These are phyloP conservation scores for Aphis gossypii DNA, from an alignment of 1,140 invertebrate species.

Conservation along the genomic window DNA sequence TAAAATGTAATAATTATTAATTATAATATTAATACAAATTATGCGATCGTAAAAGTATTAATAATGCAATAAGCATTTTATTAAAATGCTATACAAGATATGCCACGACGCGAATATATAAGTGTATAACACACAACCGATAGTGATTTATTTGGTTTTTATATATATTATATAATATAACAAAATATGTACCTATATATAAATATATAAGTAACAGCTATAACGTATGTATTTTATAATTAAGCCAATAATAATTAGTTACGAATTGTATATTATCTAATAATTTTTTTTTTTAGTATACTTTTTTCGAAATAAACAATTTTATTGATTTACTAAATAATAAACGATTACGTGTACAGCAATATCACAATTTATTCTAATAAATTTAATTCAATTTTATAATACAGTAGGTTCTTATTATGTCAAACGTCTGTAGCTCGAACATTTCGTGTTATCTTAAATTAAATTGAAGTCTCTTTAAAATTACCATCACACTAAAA, in stretches of 20 bases:
- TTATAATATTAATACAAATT: background rate
- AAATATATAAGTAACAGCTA: background rate
- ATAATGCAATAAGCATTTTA: background rate
- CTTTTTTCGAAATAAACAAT: slow-evolving; percentile 14
- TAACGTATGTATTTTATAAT: slow-evolving; percentile 21
- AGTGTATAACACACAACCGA: background rate
- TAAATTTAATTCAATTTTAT: background rate
- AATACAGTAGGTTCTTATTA: background rate
- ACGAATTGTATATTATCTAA: background rate
- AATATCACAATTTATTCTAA: slow-evolving; percentile 40
- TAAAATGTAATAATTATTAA: slow-evolving; percentile 3
- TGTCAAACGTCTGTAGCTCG: background rate
- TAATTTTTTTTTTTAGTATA: slow-evolving; percentile 21
- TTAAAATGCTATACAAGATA: background rate
- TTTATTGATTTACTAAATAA: background rate
- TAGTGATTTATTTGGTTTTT: background rate
- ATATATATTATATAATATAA: background rate
- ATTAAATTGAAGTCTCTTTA: background rate
- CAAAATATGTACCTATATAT: background rate
- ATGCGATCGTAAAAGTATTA: background rate
- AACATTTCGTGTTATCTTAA: background rate
- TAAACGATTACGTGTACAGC: slow-evolving; percentile 36
- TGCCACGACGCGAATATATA: background rate
- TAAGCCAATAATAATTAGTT: slow-evolving; percentile 6
- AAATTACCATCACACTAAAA: background rate